Percentiles rank a stretch among this genome's conserved stretches.
These are phyloP conservation scores for Gymnothorax javanicus DNA, from an alignment of 2,797 vertebrate species.

Conservation along the genomic window DNA sequence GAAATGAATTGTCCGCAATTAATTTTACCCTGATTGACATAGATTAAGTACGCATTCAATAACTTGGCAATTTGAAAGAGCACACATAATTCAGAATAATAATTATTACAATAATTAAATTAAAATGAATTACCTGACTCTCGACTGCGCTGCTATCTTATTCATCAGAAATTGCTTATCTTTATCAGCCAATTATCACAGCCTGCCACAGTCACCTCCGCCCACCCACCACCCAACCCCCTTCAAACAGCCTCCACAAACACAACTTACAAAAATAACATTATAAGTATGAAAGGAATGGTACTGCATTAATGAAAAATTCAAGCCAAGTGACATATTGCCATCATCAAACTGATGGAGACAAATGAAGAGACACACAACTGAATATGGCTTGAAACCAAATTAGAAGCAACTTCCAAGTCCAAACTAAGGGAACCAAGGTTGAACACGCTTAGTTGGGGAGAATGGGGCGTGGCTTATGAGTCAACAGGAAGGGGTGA, in stretches of 20 bases:
- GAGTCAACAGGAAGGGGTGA: neutral
- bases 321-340: neutral
- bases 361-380: neutral
- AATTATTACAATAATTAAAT: neutral
- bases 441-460: neutral
- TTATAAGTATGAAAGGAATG: slow-evolving; percentile 31
- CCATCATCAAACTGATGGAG: neutral
- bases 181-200: neutral
- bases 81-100: neutral
- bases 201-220: too few species aligned
- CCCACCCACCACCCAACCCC: too few species aligned
- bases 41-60: slow-evolving; percentile 19
- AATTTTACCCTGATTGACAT: neutral
- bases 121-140: neutral
- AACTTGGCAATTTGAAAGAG: slow-evolving; percentile 24
- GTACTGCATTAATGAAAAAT: neutral
- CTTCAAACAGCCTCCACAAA: neutral
- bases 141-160: neutral
- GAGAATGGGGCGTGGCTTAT: neutral
- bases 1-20: neutral
- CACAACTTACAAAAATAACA: neutral
- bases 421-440: neutral
- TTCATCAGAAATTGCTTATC: neutral
- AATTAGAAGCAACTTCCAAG: neutral
- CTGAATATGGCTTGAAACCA: neutral